Conservation (phyloP, 2,113 vertebrate species). For the Alouatta palliata region DNA sequence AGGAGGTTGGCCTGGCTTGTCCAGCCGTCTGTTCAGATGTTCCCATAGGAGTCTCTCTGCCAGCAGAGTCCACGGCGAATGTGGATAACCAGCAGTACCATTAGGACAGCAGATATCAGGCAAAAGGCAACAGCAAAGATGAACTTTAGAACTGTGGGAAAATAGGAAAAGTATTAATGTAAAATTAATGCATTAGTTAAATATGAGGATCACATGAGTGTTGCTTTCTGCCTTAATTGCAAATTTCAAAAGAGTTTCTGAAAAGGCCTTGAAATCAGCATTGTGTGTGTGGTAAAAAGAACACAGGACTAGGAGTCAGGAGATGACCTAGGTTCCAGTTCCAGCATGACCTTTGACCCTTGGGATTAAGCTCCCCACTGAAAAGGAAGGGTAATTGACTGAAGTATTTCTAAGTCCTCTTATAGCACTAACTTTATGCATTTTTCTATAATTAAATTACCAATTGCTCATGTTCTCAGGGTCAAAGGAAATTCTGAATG, state of each 20-base stretch:
- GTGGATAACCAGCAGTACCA: slow-evolving; percentile 77
- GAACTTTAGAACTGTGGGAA: slow-evolving; percentile 69
- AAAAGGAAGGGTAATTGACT: neutral
- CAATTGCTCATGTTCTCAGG: neutral
- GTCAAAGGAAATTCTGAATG: slow-evolving; percentile 16
- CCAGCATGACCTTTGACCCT: neutral
- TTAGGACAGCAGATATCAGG: slow-evolving; percentile 73
- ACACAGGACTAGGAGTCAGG: neutral
- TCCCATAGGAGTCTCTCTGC: slow-evolving; percentile 76
- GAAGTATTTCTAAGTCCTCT: neutral
- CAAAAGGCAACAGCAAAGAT: slow-evolving; percentile 75
- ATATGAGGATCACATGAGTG: neutral
- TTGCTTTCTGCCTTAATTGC: neutral
- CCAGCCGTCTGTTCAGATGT: slow-evolving; percentile 69
- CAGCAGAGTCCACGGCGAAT: slow-evolving; percentile 77
- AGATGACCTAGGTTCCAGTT: neutral
- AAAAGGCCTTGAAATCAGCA: neutral
- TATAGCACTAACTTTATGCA: neutral
- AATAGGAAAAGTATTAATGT: neutral
- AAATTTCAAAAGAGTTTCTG: neutral
- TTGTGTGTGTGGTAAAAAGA: neutral
- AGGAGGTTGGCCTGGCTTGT: neutral
- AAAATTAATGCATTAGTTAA: slow-evolving; percentile 6
- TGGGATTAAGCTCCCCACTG: neutral
- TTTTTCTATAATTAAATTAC: slow-evolving; percentile 1